Evolutionary conservation across 2,888 invertebrate species (phyloP), one percentile per base, ranked within the genome.

Genomic region (Xanthia togata): DNA sequence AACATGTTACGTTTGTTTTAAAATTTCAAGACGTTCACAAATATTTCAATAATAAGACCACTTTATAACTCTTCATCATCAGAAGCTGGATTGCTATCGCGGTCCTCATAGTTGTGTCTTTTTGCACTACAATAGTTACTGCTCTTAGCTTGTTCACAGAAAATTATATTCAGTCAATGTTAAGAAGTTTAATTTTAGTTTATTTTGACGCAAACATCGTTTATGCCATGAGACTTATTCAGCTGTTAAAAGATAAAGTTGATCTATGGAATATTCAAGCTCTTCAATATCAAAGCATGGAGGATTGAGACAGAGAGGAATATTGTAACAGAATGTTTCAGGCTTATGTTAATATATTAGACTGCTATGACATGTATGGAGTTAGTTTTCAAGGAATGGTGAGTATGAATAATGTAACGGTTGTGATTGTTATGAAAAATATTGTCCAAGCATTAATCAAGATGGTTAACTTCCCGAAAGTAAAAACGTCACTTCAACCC

Each of bases 251-350:
- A 64, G 14, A 70, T 63, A 83, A 80, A 70, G 38, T 80, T 17
- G 23, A 57, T 41, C 38, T 81, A 23, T 84, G 84, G 84, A 83
- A 79, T 50, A 63, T n/a, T 60, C 38, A 57, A 62, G 64, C 41
- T 47, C 14, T 67, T n/a, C 50, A 44, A 11, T 47, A n/a, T 3
- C 20, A 8, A 35, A n/a, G 2, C 0, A 63, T 63, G 47, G 14
- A 6, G 0, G 31, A 14, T 5, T n/a, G n/a, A 17, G 11, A 17
- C 17, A 9, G 14, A 57, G 26, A 8, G 17, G 57, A 64, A 17
- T 64, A 60, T 67, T 73, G 38, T 12, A 12, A 26, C 5, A 55
- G 0, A 64, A 64, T 79, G 60, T 73, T 70, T 73, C 11, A 71
- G 5, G 35, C 70, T 55, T 81, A 64, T 26, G 17, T 62, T 41